A percentile compares a stretch with the other conserved stretches of the same genome.
These are phyloP conservation scores for Cynopterus brachyotis DNA, from an alignment of 2,113 vertebrate species.

Conservation along the genomic window DNA sequence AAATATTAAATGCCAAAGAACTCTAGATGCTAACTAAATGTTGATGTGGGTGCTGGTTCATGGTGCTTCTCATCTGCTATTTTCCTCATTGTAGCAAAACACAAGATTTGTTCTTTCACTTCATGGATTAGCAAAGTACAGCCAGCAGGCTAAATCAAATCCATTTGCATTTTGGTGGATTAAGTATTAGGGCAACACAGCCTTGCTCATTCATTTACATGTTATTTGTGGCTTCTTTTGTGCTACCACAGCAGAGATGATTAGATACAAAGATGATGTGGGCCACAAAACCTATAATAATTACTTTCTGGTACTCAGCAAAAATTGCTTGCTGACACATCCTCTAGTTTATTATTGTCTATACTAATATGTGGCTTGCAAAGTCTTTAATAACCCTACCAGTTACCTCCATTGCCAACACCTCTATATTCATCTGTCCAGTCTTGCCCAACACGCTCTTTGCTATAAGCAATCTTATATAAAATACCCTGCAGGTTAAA, in stretches of 20 bases:
- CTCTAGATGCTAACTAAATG: background rate
- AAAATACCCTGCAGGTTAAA: background rate
- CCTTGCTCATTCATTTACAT: background rate
- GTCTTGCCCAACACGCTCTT: background rate
- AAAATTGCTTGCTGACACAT: background rate
- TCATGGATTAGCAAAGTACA: background rate
- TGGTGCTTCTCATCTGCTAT: background rate
- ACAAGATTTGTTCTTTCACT: background rate
- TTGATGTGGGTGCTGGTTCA: background rate
- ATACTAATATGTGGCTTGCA: background rate
- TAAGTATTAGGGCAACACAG: background rate
- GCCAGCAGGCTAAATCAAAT: background rate
- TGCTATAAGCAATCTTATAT: background rate
- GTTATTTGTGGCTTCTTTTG: background rate
- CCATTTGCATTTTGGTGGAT: background rate
- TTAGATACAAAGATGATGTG: background rate
- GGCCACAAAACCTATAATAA: background rate
- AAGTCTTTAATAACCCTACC: background rate
- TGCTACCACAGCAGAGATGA: background rate
- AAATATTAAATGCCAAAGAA: no score
- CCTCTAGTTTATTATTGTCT: background rate
- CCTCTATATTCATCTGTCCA: background rate
- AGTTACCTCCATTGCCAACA: background rate
- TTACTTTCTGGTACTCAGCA: background rate
- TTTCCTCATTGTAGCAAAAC: background rate